phyloP scores from a whole-genome alignment of 2,113 vertebrate genomes.

The Entelurus aequoreus region DNA sequence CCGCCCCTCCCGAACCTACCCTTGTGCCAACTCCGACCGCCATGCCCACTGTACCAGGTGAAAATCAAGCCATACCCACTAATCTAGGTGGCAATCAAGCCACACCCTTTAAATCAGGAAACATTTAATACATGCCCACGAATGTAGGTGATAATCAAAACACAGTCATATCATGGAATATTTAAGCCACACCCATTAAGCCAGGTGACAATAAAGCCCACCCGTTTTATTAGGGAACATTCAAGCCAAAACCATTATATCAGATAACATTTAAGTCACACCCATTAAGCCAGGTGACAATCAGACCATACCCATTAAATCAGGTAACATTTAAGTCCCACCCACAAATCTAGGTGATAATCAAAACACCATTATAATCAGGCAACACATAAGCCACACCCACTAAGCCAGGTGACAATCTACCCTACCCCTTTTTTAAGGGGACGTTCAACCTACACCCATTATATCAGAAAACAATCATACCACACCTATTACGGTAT shows the following conservation, averaged over 20 bases:
- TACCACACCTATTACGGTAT: too few relatives aligned
- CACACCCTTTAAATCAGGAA: neutral
- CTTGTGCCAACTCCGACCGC: conserved; percentile 64
- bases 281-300: too few relatives aligned
- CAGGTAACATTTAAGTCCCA: too few relatives aligned
- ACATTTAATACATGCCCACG: neutral
- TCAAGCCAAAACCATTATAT: neutral
- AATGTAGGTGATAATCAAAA: neutral
- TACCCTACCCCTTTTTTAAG: too few relatives aligned
- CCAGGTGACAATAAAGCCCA: neutral
- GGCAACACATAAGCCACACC: too few relatives aligned
- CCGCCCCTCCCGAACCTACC: conserved; percentile 78
- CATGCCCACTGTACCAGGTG: conserved; percentile 70
- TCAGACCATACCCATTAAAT: too few relatives aligned
- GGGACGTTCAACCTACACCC: too few relatives aligned
- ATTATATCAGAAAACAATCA: too few relatives aligned
- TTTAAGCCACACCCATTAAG: neutral
- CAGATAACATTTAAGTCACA: too few relatives aligned
- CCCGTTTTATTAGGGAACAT: neutral
- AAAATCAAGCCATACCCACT: neutral
- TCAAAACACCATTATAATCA: too few relatives aligned
- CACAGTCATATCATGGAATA: neutral
- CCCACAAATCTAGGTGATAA: too few relatives aligned
- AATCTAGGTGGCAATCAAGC: neutral
- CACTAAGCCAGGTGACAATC: too few relatives aligned